Base-by-base conservation (phyloP, 2,113 vertebrate species). In the Melozone crissalis region DNA sequence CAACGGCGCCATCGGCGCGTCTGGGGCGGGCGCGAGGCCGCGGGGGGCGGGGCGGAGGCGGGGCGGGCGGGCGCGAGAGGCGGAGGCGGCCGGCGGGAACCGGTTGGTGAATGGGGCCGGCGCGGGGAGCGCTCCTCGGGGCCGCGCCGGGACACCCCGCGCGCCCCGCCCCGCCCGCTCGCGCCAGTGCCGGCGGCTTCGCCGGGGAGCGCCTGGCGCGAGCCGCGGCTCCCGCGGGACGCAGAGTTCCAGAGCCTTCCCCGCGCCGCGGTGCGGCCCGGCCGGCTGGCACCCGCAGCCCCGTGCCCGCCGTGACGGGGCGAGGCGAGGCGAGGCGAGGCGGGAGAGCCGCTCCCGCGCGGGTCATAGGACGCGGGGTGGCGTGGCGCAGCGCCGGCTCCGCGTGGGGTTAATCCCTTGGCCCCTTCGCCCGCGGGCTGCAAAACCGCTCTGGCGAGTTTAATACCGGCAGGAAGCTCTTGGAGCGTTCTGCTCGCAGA, bases 161-260 rank as follows among this genome's bases (percentile, higher is more conserved):
- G n/a, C 24, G 51, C n/a, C 14, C n/a, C 47, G 10, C 54, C 59
- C 17, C 31, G 51, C n/a, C 59, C 24, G 4, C 27, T 6, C 15
- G 12, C 12, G 13, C 37, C 17, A 28, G 3, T 46, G 13, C 46
- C 13, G 41, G 4, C 35, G n/a, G 9, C 28, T 18, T 24, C 11
- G 19, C 41, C 11, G 33, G 58, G 65, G 15, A 35, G 28, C 6
- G 26, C 14, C 4, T 9, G 49, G 17, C 6, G 24, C 18, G 41
- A 27, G 11, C 11, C 3, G 1, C 6, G 22, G 44, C 8, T 61
- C 5, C 27, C n/a, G 1, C 1, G 21, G n/a, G 46, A 9, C 13
- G 4, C 9, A n/a, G 35, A 3, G 52, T 85, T 76, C 75, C 19
- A 43, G 80, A 17, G 5, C 19, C 2, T 68, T 51, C 65, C 39